Percentiles rank a stretch among this genome's conserved stretches.
These are phyloP conservation scores for Drosophila sordidula DNA, from an alignment of 2,888 invertebrate genomes.

Conservation along the genomic window DNA sequence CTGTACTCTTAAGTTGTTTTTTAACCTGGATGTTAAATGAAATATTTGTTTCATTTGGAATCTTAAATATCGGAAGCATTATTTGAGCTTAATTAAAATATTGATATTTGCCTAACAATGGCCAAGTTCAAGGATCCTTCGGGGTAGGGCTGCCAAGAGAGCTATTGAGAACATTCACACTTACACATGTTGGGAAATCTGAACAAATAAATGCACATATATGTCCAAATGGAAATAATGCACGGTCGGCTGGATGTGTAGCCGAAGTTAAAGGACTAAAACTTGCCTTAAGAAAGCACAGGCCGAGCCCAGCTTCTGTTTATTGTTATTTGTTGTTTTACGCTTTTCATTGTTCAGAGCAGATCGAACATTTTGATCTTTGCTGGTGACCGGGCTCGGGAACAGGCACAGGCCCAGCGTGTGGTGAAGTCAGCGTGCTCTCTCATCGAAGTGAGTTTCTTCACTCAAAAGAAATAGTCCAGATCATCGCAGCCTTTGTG, in stretches of 20 bases:
- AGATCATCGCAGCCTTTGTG: constrained; percentile 32
- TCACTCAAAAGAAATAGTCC: constrained; percentile 11
- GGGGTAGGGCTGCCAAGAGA: background rate
- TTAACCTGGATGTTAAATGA: too few species aligned
- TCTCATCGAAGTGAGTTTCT: constrained; percentile 19
- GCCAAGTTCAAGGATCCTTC: background rate
- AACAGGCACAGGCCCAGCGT: constrained; percentile 47
- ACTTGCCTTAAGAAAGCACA: constrained; percentile 9
- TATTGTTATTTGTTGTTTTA: constrained; percentile 31
- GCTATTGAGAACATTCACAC: background rate
- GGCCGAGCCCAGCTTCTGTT: constrained; percentile 1
- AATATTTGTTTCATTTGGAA: too few species aligned
- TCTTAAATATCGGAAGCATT: too few species aligned
- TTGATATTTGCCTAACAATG: background rate
- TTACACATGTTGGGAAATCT: background rate
- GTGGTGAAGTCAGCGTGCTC: constrained; percentile 54
- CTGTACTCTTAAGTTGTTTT: too few species aligned
- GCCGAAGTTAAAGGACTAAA: too few species aligned
- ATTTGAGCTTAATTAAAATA: background rate
- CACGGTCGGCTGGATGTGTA: too few species aligned
- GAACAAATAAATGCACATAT: background rate
- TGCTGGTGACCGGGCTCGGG: constrained; percentile 12
- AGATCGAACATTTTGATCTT: constrained; percentile 62
- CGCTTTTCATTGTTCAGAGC: constrained; percentile 22
- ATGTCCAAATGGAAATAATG: background rate